phyloP scores from a whole-genome alignment of 1,140 invertebrate species.

The Drosophila baimaii region DNA sequence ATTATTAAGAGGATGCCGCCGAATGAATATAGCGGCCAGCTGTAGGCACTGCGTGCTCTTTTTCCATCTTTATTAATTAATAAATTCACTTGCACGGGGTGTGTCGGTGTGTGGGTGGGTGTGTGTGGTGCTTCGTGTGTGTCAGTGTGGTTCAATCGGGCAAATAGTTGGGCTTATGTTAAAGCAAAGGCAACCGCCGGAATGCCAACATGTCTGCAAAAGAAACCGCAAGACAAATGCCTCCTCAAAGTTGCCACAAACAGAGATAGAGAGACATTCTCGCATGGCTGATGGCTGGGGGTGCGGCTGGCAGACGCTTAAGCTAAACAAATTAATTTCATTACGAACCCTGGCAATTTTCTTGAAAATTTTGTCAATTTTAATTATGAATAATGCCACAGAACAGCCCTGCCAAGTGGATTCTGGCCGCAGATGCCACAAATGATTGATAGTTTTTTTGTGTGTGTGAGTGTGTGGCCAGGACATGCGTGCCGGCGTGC shows the following conservation, averaged over 20 bases:
- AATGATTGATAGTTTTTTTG: conserved; percentile 70
- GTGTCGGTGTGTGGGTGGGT: conserved; percentile 21
- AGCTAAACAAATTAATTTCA: conserved; percentile 72
- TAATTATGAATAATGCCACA: conserved; percentile 76
- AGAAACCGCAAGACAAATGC: conserved; percentile 63
- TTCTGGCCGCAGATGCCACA: conserved; percentile 47
- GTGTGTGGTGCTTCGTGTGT: conserved; percentile 13
- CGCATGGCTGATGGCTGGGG: too few species aligned
- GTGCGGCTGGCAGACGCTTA: conserved; percentile 19
- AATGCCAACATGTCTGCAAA: conserved; percentile 62
- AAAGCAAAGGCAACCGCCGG: conserved; percentile 41
- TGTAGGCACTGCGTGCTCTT: conserved; percentile 4
- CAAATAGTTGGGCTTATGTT: conserved; percentile 43
- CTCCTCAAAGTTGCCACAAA: conserved; percentile 48
- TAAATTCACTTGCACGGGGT: conserved; percentile 34
- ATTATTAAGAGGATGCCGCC: conserved; percentile 2
- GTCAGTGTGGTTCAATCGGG: conserved; percentile 22
- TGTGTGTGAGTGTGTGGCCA: conserved; percentile 6
- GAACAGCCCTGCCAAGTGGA: conserved; percentile 9
- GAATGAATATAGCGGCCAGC: neutral
- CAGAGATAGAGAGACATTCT: conserved; percentile 21
- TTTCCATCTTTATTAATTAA: conserved; percentile 50
- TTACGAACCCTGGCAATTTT: conserved; percentile 34
- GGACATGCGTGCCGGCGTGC: conserved; percentile 34
- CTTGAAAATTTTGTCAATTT: conserved; percentile 66